These are phyloP conservation scores for Bos javanicus DNA, from an alignment of 2,113 vertebrate species.

Conservation along the genomic window DNA sequence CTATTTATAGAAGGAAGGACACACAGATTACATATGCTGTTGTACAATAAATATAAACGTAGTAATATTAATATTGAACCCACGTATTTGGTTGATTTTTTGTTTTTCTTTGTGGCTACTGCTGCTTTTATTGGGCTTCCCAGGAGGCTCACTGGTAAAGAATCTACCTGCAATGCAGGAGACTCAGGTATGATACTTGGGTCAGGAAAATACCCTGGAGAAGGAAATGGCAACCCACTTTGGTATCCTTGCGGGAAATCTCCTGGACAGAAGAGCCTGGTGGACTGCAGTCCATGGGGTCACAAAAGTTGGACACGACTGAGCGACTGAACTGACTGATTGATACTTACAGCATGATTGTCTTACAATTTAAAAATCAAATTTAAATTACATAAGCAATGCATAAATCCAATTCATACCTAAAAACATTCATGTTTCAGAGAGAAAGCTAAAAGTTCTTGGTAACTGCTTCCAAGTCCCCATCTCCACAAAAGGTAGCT, in stretches of 20 bases:
- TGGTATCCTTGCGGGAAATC: neutral
- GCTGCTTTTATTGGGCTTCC: neutral
- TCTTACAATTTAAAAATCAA: neutral
- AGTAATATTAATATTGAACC: neutral
- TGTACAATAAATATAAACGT: neutral
- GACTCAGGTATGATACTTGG: neutral
- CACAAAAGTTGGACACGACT: no score
- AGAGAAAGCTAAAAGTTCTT: neutral
- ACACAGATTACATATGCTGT: rapidly evolving
- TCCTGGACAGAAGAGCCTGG: neutral
- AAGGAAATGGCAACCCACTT: neutral
- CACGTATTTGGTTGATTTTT: no score
- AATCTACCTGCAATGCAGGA: neutral
- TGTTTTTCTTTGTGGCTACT: neutral
- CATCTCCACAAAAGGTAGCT: neutral
- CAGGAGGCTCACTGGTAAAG: neutral
- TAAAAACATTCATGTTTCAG: neutral
- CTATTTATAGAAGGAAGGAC: neutral
- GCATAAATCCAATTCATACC: neutral
- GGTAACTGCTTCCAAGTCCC: neutral
- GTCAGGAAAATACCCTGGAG: neutral
- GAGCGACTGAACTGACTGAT: neutral
- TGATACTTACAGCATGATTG: neutral
- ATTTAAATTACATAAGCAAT: neutral
- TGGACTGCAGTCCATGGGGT: no score